These are phyloP conservation scores for Lates japonicus DNA, from an alignment of 2,797 vertebrate genomes.

Conservation along the genomic window DNA sequence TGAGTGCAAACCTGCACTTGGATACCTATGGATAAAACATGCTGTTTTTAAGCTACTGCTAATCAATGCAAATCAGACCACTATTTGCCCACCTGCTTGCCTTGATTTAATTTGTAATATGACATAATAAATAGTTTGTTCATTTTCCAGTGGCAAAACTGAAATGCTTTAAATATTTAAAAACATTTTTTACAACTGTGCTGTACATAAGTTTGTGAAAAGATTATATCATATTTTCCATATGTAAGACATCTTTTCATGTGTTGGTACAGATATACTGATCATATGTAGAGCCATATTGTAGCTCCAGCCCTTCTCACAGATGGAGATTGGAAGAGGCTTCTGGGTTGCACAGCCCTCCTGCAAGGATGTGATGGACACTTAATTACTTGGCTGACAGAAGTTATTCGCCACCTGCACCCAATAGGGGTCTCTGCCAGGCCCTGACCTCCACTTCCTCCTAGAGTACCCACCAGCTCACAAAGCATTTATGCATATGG, in stretches of 20 bases:
- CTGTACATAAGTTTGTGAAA: not conserved
- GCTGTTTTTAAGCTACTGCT: not conserved
- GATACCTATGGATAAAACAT: not conserved
- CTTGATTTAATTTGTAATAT: not conserved
- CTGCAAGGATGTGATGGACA: slow-evolving; percentile 84
- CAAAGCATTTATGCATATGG: slow-evolving; percentile 73
- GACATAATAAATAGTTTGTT: not conserved
- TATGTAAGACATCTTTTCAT: slow-evolving; percentile 1
- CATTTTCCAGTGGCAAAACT: not conserved
- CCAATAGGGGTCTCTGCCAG: slow-evolving; percentile 81
- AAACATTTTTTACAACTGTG: not conserved
- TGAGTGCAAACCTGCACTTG: slow-evolving; percentile 8
- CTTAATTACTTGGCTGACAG: slow-evolving; percentile 88
- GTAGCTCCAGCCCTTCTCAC: slow-evolving; percentile 71
- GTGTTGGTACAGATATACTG: slow-evolving; percentile 32
- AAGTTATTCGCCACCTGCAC: slow-evolving; percentile 83
- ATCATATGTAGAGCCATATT: slow-evolving; percentile 73
- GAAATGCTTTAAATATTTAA: not conserved
- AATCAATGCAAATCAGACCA: not conserved
- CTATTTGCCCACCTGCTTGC: not conserved
- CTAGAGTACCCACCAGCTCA: slow-evolving; percentile 61
- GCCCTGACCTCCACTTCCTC: slow-evolving; percentile 83
- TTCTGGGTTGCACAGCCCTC: slow-evolving; percentile 76
- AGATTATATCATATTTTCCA: not conserved
- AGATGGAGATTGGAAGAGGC: slow-evolving; percentile 80